Base-by-base conservation (phyloP, 92 coral and sea anemone genomes). In the Porites lobata region DNA sequence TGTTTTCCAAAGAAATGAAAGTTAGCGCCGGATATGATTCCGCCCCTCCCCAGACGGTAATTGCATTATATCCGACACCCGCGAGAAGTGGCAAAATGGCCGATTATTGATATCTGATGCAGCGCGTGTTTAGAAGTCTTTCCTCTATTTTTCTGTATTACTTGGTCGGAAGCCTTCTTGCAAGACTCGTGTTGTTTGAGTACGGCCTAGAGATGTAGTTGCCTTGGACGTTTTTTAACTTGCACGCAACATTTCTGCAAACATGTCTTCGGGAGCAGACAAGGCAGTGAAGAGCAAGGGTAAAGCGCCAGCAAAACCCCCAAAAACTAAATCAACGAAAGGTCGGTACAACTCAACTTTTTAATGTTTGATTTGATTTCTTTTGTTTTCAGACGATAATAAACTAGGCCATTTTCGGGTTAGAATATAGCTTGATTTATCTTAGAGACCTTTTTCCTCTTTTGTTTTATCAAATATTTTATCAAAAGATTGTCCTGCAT, bases 281-380 rank as follows among this genome's bases (percentile, higher is more conserved):
- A 95, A 95, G 93, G 91, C 92, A 75, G 84, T 81, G 82, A 94
- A 90, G 91, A 80, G 82, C 62, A 98, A 88, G 82, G 85, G 82
- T 72, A 96, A 96, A 79, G 86, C 93, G 38, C 77, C 90, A 21
- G 52, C 87, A 13, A 84, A 72, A 38, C 77, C 90, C 18, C 52
- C 87, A 8, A 84, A 72, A 47, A 29, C 87, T 1, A 98, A 92
- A 72, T 58, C 94, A 19, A 21, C 56, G 4, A 84, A 84, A 63
- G 87, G 87, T 84, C 64, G 7, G 72, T 6, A 21, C 1, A 18
- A 19, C 38, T 14, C n/a, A 4, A 11, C 15, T 1, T 14, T 13
- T 18, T n/a, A 26, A 9, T 59, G 13, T 32, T 75, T 38, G 47
- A 38, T 74, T 84, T 13, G 20, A 5, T 14, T 32, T 0, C 38